Evolutionary conservation across 2,797 vertebrate genomes (phyloP), one percentile per base, ranked within the genome.

Genomic region (Rhinophrynus dorsalis): DNA sequence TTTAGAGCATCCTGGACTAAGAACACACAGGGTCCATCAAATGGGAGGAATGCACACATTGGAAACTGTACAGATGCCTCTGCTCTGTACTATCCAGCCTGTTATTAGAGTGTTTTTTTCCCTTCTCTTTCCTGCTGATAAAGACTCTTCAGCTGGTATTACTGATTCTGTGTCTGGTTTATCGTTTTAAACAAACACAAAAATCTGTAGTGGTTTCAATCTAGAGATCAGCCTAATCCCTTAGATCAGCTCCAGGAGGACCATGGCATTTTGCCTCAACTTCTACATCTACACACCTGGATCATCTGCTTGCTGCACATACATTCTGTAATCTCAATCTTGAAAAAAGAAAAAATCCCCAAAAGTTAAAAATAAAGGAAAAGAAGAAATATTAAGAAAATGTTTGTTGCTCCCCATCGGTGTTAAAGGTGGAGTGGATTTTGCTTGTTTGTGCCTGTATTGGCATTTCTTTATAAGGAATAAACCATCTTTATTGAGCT

Each of bases 81-180:
- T 45, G 51, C 50, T 52, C 20, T 62, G 32, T 15, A 17, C 61
- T 75, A 13, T 20, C 33, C 63, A 58, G 64, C 72, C 67, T 58
- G 48, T 58, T 2, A 1, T 69, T 55, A 75, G 45, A 37, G 40
- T 33, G 74, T 54, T 79, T 75, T 73, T 79, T 47, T 32, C 27
- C 52, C 15, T 32, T 5, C 40, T 45, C 60, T 57, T 40, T 54
- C 66, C 62, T 63, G 45, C 33, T 35, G 51, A 54, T 68, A 74
- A 76, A 80, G 71, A 80, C 65, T 67, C 21, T 72, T 80, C 72
- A 62, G 48, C 72, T 65, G 76, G 57, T 54, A 74, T 81, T 76
- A 68, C 52, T 15, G 65, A 76, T 77, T 66, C 48, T 67, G 77
- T 73, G 60, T 27, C 77, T 60, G 82, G 75, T 50, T 87, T 85